Evolutionary conservation across 2,797 vertebrate species (phyloP).

Genomic region (Danio choprae): DNA sequence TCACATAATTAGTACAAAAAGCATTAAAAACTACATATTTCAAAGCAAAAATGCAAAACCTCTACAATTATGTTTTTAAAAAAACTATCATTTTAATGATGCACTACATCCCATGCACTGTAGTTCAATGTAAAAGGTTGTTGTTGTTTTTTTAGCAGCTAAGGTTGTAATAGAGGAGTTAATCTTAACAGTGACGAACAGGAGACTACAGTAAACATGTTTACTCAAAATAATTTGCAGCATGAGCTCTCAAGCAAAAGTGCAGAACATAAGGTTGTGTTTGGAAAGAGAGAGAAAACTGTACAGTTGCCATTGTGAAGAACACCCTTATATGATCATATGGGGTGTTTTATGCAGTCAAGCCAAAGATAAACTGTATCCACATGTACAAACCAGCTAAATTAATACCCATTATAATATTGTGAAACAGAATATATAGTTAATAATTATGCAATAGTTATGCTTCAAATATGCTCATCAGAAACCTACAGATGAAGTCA

Average conservation of each 20-base stretch:
- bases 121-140: neutral
- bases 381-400: neutral
- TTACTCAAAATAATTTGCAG: neutral
- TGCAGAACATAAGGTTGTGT: neutral
- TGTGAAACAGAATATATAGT: too few relatives aligned
- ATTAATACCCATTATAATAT: neutral
- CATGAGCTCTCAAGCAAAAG: neutral
- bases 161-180: neutral
- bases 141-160: too few relatives aligned
- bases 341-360: neutral
- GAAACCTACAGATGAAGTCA: too few relatives aligned
- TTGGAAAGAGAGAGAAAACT: neutral
- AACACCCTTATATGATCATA: neutral
- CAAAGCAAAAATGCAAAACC: too few relatives aligned
- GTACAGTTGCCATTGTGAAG: neutral
- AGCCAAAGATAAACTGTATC: neutral
- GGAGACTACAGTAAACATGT: neutral
- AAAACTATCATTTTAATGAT: neutral
- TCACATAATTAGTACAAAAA: too few relatives aligned
- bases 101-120: neutral
- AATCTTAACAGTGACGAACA: neutral
- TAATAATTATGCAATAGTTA: too few relatives aligned
- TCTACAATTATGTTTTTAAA: too few relatives aligned
- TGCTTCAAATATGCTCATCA: too few relatives aligned
- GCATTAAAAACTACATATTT: too few relatives aligned